Percentiles rank a stretch among this genome's conserved stretches.
These are phyloP conservation scores for Cryptomyrus ogoouensis DNA, from an alignment of 2,113 vertebrate species.

Conservation along the genomic window DNA sequence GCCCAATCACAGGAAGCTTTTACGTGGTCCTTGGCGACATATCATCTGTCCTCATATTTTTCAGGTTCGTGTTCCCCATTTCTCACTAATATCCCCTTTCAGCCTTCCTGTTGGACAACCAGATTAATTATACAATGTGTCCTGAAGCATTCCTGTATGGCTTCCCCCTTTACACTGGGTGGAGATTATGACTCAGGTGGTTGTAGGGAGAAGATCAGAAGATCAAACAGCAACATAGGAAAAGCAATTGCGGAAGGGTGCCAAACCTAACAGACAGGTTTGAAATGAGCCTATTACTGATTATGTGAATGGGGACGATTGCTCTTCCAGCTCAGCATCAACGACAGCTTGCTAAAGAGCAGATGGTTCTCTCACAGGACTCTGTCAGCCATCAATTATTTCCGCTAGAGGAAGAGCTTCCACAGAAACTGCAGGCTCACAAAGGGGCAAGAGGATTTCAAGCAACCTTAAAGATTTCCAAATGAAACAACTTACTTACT, in stretches of 20 bases:
- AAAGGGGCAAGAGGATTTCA: neutral
- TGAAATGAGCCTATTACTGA: slow-evolving; percentile 14
- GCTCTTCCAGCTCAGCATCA: neutral
- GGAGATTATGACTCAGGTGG: neutral
- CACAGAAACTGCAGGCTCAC: slow-evolving; percentile 10
- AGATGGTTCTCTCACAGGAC: neutral
- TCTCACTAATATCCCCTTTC: neutral
- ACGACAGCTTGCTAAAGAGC: slow-evolving; percentile 3
- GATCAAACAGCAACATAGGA: neutral
- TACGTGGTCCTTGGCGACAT: neutral
- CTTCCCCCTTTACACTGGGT: neutral
- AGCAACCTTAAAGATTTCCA: neutral
- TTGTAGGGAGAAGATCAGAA: neutral
- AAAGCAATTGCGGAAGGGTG: neutral
- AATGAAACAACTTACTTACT: neutral
- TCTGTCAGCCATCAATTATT: slow-evolving; percentile 12
- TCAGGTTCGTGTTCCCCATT: neutral
- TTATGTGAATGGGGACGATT: neutral
- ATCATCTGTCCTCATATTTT: neutral
- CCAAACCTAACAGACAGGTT: slow-evolving; percentile 3
- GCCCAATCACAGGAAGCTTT: neutral
- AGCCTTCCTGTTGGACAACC: neutral
- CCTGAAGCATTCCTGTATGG: neutral
- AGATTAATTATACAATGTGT: neutral
- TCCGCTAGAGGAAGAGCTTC: neutral